Conservation (phyloP, 2,113 vertebrate genomes). For the Anser cygnoides region DNA sequence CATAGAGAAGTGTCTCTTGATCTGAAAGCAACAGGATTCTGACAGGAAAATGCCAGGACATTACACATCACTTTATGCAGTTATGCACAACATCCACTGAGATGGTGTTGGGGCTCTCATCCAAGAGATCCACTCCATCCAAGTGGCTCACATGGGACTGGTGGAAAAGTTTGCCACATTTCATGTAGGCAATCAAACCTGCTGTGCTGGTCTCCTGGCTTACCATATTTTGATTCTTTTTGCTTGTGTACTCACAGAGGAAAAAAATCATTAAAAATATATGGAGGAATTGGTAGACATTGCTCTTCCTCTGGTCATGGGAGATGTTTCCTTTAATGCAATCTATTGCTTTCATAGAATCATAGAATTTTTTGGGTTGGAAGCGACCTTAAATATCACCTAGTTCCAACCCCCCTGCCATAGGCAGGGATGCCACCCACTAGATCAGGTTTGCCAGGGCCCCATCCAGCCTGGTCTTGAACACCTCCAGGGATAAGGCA, state of each 20-base stretch:
- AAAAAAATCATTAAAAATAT: background rate
- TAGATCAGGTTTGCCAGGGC: too few relatives aligned
- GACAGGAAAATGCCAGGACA: background rate
- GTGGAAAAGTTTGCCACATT: background rate
- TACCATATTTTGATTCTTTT: background rate
- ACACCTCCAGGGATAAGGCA: too few relatives aligned
- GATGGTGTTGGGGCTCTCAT: rapidly evolving
- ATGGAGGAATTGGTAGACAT: background rate
- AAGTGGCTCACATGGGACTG: rapidly evolving
- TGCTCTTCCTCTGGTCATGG: background rate
- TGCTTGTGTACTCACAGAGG: background rate
- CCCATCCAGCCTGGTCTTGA: too few relatives aligned
- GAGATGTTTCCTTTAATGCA: background rate
- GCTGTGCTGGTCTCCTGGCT: background rate
- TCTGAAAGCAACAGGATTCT: background rate
- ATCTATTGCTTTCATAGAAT: background rate
- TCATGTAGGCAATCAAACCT: background rate
- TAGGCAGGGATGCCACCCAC: too few relatives aligned
- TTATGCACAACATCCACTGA: rapidly evolving
- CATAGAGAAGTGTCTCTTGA: background rate
- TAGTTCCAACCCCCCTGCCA: too few relatives aligned
- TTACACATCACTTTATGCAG: too few relatives aligned
- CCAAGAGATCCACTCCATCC: background rate
- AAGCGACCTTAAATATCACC: too few relatives aligned
- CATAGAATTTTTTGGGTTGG: too few relatives aligned